These are phyloP conservation scores for Listronotus oregonensis DNA, from an alignment of 1,140 invertebrate species.

Conservation along the genomic window DNA sequence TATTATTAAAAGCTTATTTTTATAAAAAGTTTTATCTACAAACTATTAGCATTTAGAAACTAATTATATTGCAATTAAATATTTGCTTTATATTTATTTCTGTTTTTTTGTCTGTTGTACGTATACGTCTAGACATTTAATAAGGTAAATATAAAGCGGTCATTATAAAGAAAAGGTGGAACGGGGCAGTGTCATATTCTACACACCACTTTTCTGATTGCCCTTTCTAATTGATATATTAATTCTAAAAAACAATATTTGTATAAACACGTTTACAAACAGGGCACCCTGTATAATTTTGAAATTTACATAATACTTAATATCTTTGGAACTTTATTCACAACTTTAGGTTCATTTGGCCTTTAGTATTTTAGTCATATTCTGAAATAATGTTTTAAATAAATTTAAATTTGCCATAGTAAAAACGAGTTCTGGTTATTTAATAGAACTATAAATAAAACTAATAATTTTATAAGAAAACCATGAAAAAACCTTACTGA, in stretches of 20 bases:
- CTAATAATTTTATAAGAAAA: no score
- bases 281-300: constrained; percentile 9
- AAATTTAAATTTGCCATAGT: no score
- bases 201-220: not conserved
- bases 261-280: constrained; percentile 2
- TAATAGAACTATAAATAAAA: no score
- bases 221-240: not conserved
- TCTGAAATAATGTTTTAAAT: no score
- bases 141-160: no score
- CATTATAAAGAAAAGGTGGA: no score
- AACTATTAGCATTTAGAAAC: not conserved
- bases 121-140: no score
- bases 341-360: constrained; percentile 4
- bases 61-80: not conserved
- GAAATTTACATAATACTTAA: constrained; percentile 1
- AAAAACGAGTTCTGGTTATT: no score
- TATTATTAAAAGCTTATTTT: constrained; percentile 14
- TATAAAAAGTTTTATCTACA: not conserved
- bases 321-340: constrained; percentile 1
- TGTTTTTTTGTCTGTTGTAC: no score
- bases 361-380: not conserved
- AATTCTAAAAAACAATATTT: not conserved
- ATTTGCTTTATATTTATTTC: no score
- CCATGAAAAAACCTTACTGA: no score
- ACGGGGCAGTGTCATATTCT: no score